These are phyloP conservation scores for Sitta europaea DNA, from an alignment of 2,113 vertebrate species.

Conservation along the genomic window DNA sequence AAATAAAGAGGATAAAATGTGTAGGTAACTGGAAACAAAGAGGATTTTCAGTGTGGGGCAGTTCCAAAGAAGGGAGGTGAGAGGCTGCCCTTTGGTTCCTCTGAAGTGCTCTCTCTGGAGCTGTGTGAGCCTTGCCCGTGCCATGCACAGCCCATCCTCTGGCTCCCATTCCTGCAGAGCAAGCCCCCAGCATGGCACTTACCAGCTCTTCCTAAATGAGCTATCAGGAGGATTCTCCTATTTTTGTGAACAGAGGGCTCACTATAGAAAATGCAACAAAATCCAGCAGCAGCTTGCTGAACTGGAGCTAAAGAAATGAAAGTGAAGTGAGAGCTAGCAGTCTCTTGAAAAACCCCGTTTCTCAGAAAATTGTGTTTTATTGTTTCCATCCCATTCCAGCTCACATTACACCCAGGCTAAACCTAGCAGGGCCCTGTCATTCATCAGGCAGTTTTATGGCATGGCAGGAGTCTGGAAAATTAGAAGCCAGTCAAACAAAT, in stretches of 20 bases:
- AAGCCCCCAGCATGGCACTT: not conserved
- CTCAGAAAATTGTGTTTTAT: conserved; percentile 59
- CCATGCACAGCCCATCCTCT: accelerated
- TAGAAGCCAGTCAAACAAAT: conserved; percentile 21
- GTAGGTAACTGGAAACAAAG: not conserved
- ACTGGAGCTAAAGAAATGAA: not conserved
- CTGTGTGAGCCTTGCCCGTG: not conserved
- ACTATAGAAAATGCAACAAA: not conserved
- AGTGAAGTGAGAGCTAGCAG: not conserved
- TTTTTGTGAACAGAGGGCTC: not conserved
- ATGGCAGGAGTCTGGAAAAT: not conserved
- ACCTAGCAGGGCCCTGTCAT: conserved; percentile 15
- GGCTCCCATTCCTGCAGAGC: not conserved
- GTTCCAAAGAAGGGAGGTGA: not conserved
- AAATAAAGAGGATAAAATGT: not conserved
- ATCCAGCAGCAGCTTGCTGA: not conserved
- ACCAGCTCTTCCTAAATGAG: not conserved
- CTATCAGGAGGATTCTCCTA: not conserved
- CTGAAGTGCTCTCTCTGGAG: not conserved
- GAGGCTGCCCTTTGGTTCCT: not conserved
- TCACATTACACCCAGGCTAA: not conserved
- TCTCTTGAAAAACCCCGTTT: not conserved
- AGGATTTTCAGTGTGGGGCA: not conserved
- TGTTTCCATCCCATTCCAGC: conserved; percentile 47
- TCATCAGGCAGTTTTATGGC: not conserved